phyloP scores from a whole-genome alignment of 2,888 invertebrate species.

The Himalopsyche kuldschensis region DNA sequence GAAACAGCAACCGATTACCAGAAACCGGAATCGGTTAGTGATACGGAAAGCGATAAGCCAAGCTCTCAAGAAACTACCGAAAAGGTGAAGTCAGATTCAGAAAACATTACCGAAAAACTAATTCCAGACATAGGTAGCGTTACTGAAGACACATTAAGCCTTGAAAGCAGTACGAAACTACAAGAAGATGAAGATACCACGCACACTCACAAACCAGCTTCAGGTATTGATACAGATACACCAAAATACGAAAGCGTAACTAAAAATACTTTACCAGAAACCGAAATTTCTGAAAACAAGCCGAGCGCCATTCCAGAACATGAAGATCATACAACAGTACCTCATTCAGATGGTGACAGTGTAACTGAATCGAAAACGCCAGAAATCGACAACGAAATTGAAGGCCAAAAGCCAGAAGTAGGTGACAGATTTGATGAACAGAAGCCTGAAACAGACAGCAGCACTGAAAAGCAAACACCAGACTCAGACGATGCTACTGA shows the following conservation, averaged over 20 bases:
- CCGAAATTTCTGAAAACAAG: background rate
- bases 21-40: background rate
- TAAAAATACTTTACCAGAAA: background rate
- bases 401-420: background rate
- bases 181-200: background rate
- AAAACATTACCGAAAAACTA: background rate
- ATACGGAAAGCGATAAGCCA: background rate
- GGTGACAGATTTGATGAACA: background rate
- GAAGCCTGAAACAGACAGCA: conserved; percentile 1
- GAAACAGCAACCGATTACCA: background rate
- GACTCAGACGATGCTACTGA: background rate
- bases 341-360: background rate
- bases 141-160: background rate
- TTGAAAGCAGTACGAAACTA: background rate
- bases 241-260: background rate
- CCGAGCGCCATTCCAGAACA: background rate
- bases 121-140: background rate
- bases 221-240: background rate
- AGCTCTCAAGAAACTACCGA: background rate
- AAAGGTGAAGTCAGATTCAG: background rate
- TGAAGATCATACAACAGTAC: background rate
- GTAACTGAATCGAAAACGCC: background rate
- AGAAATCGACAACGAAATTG: background rate
- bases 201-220: background rate
- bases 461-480: background rate